phyloP scores from a whole-genome alignment of 2,113 vertebrate species.

The Lepus americanus region DNA sequence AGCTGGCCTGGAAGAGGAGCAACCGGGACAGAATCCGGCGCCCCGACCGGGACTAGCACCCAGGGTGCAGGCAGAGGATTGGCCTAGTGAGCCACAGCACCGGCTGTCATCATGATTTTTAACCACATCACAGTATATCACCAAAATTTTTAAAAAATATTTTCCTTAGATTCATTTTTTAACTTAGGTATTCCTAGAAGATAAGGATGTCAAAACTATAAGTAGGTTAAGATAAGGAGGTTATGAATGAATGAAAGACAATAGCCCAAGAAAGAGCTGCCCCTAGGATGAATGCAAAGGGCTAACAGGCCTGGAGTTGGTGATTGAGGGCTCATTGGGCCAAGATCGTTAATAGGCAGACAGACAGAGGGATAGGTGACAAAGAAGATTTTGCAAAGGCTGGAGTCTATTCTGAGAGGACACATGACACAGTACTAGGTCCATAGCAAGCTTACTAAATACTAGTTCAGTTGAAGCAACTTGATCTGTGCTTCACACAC shows the following conservation, averaged over 20 bases:
- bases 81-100: too few species aligned
- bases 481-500: constrained; percentile 12
- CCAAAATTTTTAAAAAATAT: neutral
- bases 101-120: constrained; percentile 1
- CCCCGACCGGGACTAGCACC: too few species aligned
- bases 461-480: constrained; percentile 11
- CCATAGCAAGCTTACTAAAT: constrained; percentile 29
- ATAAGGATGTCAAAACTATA: neutral
- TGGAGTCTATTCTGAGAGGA: constrained; percentile 8
- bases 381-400: neutral
- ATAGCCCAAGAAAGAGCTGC: constrained; percentile 15
- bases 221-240: neutral
- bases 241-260: neutral
- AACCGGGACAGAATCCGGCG: too few species aligned
- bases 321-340: neutral
- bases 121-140: neutral
- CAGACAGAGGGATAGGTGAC: neutral
- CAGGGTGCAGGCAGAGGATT: too few species aligned
- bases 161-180: constrained; percentile 52
- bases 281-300: neutral
- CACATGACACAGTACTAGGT: neutral
- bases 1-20: too few species aligned
- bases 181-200: neutral
- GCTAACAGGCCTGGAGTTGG: neutral
- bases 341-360: neutral